Percentiles rank a stretch among this genome's conserved stretches.
These are phyloP conservation scores for Amyelois transitella DNA, from an alignment of 1,140 invertebrate species.

Conservation along the genomic window DNA sequence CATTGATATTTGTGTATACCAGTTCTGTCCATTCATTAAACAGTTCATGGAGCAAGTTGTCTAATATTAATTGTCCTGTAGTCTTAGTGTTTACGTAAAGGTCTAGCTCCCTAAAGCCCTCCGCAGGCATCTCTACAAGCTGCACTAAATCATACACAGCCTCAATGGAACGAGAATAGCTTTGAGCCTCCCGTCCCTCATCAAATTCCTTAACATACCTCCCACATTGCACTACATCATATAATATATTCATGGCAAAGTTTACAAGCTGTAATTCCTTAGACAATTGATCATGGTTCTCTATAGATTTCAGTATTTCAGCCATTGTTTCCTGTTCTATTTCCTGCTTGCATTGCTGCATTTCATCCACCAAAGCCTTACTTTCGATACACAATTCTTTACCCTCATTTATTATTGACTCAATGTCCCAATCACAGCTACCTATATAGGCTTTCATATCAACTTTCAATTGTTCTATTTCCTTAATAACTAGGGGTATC, in stretches of 20 bases:
- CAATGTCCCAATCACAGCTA: conserved; percentile 74
- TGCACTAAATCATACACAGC: conserved; percentile 67
- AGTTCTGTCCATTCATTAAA: conserved; percentile 67
- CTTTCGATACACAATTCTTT: conserved; percentile 67
- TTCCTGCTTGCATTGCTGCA: conserved; percentile 68
- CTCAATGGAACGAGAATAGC: conserved; percentile 64
- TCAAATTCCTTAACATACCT: conserved; percentile 70
- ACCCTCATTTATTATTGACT: conserved; percentile 69
- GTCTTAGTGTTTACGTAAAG: conserved; percentile 69
- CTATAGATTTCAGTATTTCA: conserved; percentile 74
- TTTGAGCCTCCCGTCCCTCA: conserved; percentile 60
- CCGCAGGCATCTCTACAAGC: conserved; percentile 63
- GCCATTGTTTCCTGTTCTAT: conserved; percentile 76
- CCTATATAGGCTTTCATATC: conserved; percentile 74
- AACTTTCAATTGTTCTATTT: conserved; percentile 74
- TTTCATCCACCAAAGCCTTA: conserved; percentile 64
- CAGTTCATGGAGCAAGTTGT: conserved; percentile 63
- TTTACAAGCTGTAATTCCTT: conserved; percentile 72
- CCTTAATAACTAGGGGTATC: conserved; percentile 71
- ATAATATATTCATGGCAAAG: conserved; percentile 70
- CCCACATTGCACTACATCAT: conserved; percentile 72
- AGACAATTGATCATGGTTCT: conserved; percentile 73
- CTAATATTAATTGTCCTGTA: conserved; percentile 47
- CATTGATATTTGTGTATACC: conserved; percentile 38
- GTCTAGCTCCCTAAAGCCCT: conserved; percentile 69